A percentile compares a stretch with the other conserved stretches of the same genome.
Conservation (phyloP, 2,888 invertebrate genomes). For the Drosophila quasianomalipes region DNA sequence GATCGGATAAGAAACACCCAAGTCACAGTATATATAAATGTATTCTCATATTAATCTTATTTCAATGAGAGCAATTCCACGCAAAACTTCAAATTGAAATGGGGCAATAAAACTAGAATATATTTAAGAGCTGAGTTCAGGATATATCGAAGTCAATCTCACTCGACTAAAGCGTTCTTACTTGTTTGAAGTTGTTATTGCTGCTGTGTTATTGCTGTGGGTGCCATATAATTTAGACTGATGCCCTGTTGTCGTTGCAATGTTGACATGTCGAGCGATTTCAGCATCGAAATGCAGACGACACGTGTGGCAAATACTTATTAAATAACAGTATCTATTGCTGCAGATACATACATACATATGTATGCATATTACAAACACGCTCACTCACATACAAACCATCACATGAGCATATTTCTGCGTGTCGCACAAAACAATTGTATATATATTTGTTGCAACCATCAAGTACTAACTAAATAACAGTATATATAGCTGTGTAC, state of each 20-base stretch:
- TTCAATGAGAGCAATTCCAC: neutral
- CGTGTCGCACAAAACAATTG: neutral
- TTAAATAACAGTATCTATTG: slow-evolving; percentile 18
- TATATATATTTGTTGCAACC: slow-evolving; percentile 2
- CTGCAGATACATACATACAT: slow-evolving; percentile 2
- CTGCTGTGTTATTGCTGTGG: slow-evolving; percentile 10
- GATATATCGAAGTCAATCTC: neutral
- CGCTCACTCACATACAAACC: neutral
- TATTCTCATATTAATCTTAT: neutral
- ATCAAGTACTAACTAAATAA: neutral
- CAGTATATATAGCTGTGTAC: neutral
- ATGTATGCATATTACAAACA: neutral
- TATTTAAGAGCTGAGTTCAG: neutral
- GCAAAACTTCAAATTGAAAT: too few species aligned
- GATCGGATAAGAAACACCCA: neutral
- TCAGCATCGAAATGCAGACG: slow-evolving; percentile 33
- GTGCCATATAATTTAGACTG: slow-evolving; percentile 48
- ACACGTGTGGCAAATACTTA: slow-evolving; percentile 21
- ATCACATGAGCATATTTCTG: neutral
- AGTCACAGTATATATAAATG: neutral
- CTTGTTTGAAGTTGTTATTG: neutral
- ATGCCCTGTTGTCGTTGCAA: slow-evolving; percentile 26
- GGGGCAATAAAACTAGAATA: neutral
- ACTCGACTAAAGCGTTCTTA: neutral
- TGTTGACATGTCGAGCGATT: slow-evolving; percentile 26